A percentile compares a stretch with the other conserved stretches of the same genome.
Conservation (phyloP, 2,797 vertebrate species). For the Alcedo atthis region DNA sequence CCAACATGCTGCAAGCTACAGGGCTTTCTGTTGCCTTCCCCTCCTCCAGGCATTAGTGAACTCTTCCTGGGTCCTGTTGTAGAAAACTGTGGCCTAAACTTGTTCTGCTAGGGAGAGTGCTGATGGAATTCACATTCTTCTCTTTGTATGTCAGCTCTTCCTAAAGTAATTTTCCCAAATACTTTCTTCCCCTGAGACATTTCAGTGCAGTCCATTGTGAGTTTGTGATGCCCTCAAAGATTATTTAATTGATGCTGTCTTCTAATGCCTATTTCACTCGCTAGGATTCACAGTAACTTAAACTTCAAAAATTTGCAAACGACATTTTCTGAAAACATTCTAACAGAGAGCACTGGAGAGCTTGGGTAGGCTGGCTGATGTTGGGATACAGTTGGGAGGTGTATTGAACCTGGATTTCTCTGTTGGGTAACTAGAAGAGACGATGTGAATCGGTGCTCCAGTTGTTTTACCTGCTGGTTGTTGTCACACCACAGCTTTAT, state of each 20-base stretch:
- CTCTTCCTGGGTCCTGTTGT: not conserved
- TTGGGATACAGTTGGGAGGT: not conserved
- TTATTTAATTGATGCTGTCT: not conserved
- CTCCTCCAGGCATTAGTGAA: not conserved
- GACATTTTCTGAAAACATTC: not conserved
- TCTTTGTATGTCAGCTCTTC: conserved; percentile 17
- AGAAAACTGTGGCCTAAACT: conserved; percentile 7
- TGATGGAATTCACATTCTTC: conserved; percentile 6
- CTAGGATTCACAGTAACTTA: not conserved
- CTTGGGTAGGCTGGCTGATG: not conserved
- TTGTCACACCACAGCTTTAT: not conserved
- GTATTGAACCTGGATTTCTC: not conserved
- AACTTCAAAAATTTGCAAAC: not conserved
- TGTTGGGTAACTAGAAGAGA: not conserved
- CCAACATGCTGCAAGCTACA: not conserved
- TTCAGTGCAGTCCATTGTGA: not conserved
- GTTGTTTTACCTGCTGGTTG: not conserved
- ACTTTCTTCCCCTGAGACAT: not conserved
- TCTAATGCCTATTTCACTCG: not conserved
- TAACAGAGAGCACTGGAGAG: not conserved
- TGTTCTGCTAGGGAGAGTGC: not conserved
- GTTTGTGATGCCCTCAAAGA: not conserved
- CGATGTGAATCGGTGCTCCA: not conserved
- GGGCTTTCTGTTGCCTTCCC: not conserved
- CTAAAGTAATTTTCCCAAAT: conserved; percentile 15